Conservation (phyloP, 2,888 invertebrate species). For the Callyntrura guangdongensis region DNA sequence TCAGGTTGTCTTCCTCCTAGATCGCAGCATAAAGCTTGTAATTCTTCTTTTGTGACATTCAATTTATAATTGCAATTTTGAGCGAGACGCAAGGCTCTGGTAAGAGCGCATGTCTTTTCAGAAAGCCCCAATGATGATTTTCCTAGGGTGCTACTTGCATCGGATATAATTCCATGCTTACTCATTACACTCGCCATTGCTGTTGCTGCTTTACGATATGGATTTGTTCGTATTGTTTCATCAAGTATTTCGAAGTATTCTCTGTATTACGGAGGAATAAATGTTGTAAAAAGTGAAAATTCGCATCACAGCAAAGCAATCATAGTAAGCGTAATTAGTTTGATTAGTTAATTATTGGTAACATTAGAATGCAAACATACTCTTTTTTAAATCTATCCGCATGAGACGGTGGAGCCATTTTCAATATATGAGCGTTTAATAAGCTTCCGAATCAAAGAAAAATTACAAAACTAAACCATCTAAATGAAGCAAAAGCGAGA, state of each 20-base stretch:
- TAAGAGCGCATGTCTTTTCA: conserved; percentile 71
- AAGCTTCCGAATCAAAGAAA: not conserved
- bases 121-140: conserved; percentile 18
- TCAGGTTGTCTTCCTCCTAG: not conserved
- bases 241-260: conserved; percentile 74
- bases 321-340: no score
- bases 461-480: conserved; percentile 1
- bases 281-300: no score
- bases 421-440: not conserved
- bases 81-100: conserved; percentile 44
- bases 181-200: conserved; percentile 73
- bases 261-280: conserved; percentile 44
- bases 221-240: conserved; percentile 75
- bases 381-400: conserved; percentile 59
- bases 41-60: conserved; percentile 50
- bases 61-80: conserved; percentile 69
- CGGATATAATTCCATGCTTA: conserved; percentile 63
- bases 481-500: no score
- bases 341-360: not conserved
- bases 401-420: conserved; percentile 34
- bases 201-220: conserved; percentile 63
- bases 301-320: no score
- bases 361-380: conserved; percentile 34
- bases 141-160: conserved; percentile 34
- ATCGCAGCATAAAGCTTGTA: conserved; percentile 58